phyloP scores from a whole-genome alignment of 1,140 invertebrate genomes.

The Hylaeus volcanicus region DNA sequence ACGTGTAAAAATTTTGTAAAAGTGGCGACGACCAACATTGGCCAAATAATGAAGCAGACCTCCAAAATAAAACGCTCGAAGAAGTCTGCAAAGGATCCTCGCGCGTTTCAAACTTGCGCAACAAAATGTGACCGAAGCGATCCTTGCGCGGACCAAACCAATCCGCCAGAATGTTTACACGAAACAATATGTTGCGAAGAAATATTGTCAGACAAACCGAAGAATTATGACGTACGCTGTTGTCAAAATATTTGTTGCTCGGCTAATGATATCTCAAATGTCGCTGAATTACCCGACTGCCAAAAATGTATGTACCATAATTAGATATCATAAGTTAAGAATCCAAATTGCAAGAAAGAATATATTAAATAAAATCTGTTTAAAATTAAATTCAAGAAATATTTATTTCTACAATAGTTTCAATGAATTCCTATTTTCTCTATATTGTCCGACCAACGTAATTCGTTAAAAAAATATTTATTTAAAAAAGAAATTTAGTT shows the following conservation, averaged over 20 bases:
- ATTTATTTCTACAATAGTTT: too few relatives aligned
- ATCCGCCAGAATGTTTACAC: slow-evolving; percentile 5
- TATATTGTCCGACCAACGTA: too few relatives aligned
- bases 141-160: background rate
- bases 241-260: slow-evolving; percentile 20
- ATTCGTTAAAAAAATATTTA: too few relatives aligned
- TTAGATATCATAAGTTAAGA: background rate
- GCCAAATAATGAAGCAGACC: slow-evolving; percentile 39
- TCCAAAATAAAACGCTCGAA: slow-evolving; percentile 31
- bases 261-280: background rate
- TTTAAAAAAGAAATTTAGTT: too few relatives aligned
- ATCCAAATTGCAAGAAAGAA: background rate
- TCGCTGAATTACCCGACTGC: background rate
- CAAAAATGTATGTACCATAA: background rate
- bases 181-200: slow-evolving; percentile 25
- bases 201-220: background rate
- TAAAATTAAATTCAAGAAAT: too few relatives aligned
- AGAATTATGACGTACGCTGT: background rate
- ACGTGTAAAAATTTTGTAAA: slow-evolving; percentile 43
- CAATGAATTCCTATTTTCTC: too few relatives aligned
- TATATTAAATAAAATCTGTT: too few relatives aligned
- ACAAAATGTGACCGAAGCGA: background rate
- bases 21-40: slow-evolving; percentile 22
- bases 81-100: background rate
- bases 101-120: background rate